Base-by-base conservation (phyloP, 92 coral and sea anemone genomes). In the Hydrozoanthus gracilis region DNA sequence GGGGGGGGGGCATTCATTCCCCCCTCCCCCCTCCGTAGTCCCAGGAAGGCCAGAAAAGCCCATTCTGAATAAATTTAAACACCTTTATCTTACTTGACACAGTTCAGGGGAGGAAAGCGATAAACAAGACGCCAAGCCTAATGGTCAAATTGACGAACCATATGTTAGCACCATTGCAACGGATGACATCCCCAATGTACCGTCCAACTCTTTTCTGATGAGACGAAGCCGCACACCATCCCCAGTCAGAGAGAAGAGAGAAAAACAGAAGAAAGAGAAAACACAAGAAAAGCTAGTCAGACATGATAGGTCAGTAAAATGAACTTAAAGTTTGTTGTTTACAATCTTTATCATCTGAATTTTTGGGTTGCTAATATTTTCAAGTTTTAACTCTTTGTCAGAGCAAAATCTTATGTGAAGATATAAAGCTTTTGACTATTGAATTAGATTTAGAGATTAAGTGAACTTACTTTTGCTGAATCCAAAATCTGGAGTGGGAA, bases 161-260 rank as follows among this genome's bases (percentile, higher is more conserved):
- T 61, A 44, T 61, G 64, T 90, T 12, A 87, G 91, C 76, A 86
- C 98, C 54, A 93, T 94, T 12, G 65, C 91, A 6, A 93, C 89
- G 2, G 98, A 93, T 14, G 94, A 91, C 10, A 77, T 95, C 66
- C 99, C 99, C 3, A 90, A 93, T 87, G 97, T 90, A 5, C 99
- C 98, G 8, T 90, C 90, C 61, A 93, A 95, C 91, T 88, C 92
- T 4, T 97, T 97, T 80, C 91, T 97, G 44, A 87, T 95, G 90
- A 92, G 98, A 86, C 87, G 99, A 52, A 97, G 99, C 76, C 93
- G 96, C 39, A 97, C 99, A 58, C 99, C 99, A n/a, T 83, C 93
- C 7, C 99, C 99, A 8, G 93, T 12, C 60, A 92, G 96, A 70
- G 94, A 91, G 73, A 91, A 89, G 80, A 87, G 98, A 73, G 72